Evolutionary conservation across 2,888 invertebrate species (phyloP).

Genomic region (Tyria jacobaeae): DNA sequence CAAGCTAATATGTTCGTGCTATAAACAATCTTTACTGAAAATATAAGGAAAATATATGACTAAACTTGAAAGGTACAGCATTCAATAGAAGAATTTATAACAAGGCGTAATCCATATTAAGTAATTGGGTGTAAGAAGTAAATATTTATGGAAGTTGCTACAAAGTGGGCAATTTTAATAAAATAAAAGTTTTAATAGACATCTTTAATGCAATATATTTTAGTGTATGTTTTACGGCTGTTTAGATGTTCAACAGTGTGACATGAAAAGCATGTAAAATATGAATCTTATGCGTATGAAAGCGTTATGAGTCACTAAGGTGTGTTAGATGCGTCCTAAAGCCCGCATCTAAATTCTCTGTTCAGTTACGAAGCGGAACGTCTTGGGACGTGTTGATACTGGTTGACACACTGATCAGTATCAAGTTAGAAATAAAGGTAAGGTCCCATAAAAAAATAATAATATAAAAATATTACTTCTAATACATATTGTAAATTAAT

Average conservation of each 20-base stretch:
- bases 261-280: slow-evolving; percentile 32
- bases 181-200: slow-evolving; percentile 40
- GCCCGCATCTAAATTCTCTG: no score
- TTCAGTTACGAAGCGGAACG: no score
- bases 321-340: no score
- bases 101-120: slow-evolving; percentile 14
- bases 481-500: no score
- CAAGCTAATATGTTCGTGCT: not conserved
- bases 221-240: slow-evolving; percentile 34
- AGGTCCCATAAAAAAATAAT: no score
- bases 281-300: no score
- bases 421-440: no score
- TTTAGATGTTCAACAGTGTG: slow-evolving; percentile 36
- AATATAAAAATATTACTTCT: no score
- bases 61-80: slow-evolving; percentile 3
- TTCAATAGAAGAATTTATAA: slow-evolving; percentile 6
- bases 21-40: slow-evolving; percentile 15
- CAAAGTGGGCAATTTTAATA: slow-evolving; percentile 26
- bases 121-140: slow-evolving; percentile 17
- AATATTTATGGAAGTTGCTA: slow-evolving; percentile 25
- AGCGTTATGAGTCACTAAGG: no score
- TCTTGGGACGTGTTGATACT: no score
- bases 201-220: slow-evolving; percentile 26
- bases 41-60: slow-evolving; percentile 8
- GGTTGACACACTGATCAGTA: no score